These are phyloP conservation scores for Ictalurus punctatus DNA, from an alignment of 2,113 vertebrate genomes.

Conservation along the genomic window DNA sequence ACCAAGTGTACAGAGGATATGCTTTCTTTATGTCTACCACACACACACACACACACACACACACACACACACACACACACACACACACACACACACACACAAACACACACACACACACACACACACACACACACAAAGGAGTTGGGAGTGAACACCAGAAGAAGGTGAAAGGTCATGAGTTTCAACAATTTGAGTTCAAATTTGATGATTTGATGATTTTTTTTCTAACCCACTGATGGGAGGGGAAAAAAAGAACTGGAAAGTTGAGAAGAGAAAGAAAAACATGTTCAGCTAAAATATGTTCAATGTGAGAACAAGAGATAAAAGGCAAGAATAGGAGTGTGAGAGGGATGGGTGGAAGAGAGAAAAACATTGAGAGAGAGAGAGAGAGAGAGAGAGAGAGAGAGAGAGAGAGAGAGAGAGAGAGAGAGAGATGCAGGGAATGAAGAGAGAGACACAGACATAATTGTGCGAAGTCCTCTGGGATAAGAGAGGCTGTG, in stretches of 20 bases:
- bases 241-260: background rate
- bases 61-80: background rate
- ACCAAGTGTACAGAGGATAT: conserved; percentile 34
- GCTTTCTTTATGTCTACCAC: background rate
- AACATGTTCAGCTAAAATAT: background rate
- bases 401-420: background rate
- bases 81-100: background rate
- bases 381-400: background rate
- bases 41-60: background rate
- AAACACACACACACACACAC: background rate
- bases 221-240: background rate
- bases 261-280: background rate
- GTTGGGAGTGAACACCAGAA: background rate
- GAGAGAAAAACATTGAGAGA: background rate
- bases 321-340: background rate
- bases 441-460: background rate
- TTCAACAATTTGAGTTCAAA: background rate
- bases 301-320: background rate
- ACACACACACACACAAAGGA: background rate
- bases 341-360: background rate
- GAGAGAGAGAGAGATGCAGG: background rate
- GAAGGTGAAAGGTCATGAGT: conserved; percentile 22
- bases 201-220: too few species aligned
- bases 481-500: conserved; percentile 22
- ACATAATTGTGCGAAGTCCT: background rate